phyloP scores from a whole-genome alignment of 2,888 invertebrate species.

The Acrobasis repandana region DNA sequence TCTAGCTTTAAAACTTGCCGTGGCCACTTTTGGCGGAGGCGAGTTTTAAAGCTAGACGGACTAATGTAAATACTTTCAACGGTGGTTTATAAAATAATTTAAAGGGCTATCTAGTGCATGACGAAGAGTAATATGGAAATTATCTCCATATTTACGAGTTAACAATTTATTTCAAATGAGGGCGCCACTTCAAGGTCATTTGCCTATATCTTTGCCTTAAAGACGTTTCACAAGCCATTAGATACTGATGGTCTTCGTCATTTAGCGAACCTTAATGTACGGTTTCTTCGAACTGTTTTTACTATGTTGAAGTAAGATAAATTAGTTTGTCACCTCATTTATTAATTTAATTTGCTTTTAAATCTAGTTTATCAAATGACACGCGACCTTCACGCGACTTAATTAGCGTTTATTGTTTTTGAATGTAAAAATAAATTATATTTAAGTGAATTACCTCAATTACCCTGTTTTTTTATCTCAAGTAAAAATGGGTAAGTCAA shows the following conservation, averaged over 20 bases:
- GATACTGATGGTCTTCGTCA: background rate
- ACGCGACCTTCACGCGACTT: background rate
- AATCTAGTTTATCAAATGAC: constrained; percentile 7
- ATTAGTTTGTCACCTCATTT: constrained; percentile 3
- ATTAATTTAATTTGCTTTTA: constrained; percentile 9
- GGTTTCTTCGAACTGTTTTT: background rate
- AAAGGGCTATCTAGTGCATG: too few species aligned
- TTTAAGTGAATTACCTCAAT: background rate
- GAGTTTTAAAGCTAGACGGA: too few species aligned
- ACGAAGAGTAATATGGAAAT: too few species aligned
- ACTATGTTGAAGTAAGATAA: background rate
- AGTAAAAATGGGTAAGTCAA: too few species aligned
- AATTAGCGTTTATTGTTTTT: background rate
- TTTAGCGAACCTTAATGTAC: background rate
- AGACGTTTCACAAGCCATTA: constrained; percentile 23
- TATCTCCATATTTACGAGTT: too few species aligned
- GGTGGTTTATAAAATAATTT: too few species aligned
- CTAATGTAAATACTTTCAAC: too few species aligned
- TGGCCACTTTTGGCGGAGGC: too few species aligned
- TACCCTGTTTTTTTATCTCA: background rate
- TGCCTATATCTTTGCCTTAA: too few species aligned
- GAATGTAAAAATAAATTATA: background rate
- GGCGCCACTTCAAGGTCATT: too few species aligned
- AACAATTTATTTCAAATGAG: too few species aligned
- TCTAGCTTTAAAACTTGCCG: too few species aligned